These are phyloP conservation scores for Rhopalosiphum padi DNA, from an alignment of 1,140 invertebrate genomes.

Conservation along the genomic window DNA sequence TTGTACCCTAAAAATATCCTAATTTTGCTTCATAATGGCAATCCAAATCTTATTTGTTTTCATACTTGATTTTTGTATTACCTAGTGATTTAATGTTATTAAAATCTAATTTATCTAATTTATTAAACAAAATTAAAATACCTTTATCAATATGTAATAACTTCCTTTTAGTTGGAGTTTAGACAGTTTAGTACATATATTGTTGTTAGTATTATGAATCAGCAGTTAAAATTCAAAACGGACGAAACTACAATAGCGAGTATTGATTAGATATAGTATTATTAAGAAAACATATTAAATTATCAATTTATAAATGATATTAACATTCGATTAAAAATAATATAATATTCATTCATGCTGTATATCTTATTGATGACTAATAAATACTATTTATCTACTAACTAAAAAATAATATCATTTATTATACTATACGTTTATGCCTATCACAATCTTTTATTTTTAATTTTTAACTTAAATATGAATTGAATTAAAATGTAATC, in stretches of 20 bases:
- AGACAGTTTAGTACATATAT: not conserved
- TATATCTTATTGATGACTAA: not conserved
- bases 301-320: not conserved
- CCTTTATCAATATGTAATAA: not conserved
- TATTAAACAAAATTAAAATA: not conserved
- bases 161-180: not conserved
- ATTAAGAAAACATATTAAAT: not conserved
- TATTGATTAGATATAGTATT: not conserved
- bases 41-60: not conserved
- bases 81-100: not conserved
- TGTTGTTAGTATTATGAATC: not conserved
- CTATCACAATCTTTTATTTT: no score
- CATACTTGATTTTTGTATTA: not conserved
- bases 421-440: no score
- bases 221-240: not conserved
- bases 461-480: no score
- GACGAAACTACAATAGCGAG: not conserved
- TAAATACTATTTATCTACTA: no score
- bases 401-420: no score
- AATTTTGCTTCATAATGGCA: not conserved
- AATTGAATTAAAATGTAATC: no score
- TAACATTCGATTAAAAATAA: not conserved
- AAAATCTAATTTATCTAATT: no score
- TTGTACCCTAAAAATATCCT: no score
- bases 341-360: not conserved